These are phyloP conservation scores for Colinus virginianus DNA, from an alignment of 2,113 vertebrate species.

Conservation along the genomic window DNA sequence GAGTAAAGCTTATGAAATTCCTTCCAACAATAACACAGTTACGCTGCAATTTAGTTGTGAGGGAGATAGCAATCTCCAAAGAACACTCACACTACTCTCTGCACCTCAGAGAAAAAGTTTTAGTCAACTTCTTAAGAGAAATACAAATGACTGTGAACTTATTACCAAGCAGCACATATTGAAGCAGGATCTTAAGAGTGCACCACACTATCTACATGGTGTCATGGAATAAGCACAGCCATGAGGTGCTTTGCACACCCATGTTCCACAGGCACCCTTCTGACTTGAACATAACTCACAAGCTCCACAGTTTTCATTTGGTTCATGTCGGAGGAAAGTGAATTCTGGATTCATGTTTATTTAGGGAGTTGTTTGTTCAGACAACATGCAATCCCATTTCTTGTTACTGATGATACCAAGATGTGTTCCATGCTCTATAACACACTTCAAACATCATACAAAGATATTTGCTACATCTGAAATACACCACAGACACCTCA, in stretches of 20 bases:
- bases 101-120: neutral
- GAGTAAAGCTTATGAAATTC: neutral
- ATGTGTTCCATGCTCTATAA: neutral
- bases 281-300: neutral
- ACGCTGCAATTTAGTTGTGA: neutral
- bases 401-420: neutral
- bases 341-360: neutral
- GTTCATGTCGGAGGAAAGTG: neutral
- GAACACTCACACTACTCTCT: neutral
- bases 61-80: neutral
- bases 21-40: neutral
- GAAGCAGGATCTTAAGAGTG: neutral
- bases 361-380: neutral
- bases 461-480: neutral
- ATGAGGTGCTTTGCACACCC: neutral
- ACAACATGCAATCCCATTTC: neutral
- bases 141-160: neutral
- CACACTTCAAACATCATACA: neutral
- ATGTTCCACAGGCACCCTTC: neutral
- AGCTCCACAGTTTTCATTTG: fast-evolving
- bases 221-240: neutral
- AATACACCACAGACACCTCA: fast-evolving
- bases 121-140: neutral
- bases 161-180: neutral
- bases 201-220: fast-evolving